Evolutionary conservation across 2,888 invertebrate species (phyloP), one percentile per base, ranked within the genome.

Genomic region (Drosophila cracens): DNA sequence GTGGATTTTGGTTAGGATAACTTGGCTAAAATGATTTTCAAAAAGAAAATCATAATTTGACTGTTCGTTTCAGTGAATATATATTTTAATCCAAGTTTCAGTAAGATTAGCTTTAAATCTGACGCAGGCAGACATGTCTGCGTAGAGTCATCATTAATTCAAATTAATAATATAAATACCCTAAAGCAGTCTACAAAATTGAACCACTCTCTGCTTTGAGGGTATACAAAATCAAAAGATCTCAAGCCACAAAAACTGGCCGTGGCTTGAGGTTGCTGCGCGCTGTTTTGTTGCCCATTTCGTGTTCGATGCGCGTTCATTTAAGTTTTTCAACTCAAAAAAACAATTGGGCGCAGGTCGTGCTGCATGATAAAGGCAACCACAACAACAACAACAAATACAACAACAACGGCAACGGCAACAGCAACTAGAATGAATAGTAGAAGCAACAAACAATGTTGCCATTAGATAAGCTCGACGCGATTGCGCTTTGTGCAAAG

Each of bases 341-440:
- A 84, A 89, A 87, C 90, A 90, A 84, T 88, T 90, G 90, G 82
- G 76, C 81, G 82, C 84, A 88, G 87, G 89, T 89, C 89, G 89
- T 89, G 89, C 86, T 76, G 78, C 89, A 91, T 91, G 89, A 89
- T 87, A 87, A 73, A 70, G 60, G 52, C 76, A 76, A 52, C 76
- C 62, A 46, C 72, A 66, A 34, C 69, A 73, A 46, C 65, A 7
- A 2, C 34, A 10, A 10, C 5, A n/a, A 6, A 29, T 5, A 6
- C 10, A 3, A 7, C 13, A 21, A 2, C 34, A 67, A 46, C 74
- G 57, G 29, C 75, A 73, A 49, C 68, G 57, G 38, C 61, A 63
- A 11, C 36, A 54, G 4, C 38, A 57, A 40, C 40, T 40, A 40
- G 57, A 57, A 56, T 38, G 56, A 56, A 29, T 21, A 43, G 40